These are phyloP conservation scores for Sturnus vulgaris DNA, from an alignment of 2,113 vertebrate genomes.

Conservation along the genomic window DNA sequence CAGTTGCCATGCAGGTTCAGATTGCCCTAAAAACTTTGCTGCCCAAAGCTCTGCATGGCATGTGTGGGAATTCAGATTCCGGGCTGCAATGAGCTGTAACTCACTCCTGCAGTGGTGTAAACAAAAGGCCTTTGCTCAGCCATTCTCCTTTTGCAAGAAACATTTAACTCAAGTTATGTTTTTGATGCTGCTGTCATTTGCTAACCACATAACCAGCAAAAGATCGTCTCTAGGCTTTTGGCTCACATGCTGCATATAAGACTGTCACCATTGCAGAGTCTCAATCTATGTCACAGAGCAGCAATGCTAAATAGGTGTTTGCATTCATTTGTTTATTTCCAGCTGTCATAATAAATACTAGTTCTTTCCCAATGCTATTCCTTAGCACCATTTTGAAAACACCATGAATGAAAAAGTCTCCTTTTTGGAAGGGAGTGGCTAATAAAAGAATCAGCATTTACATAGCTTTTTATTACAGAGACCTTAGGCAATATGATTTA, in stretches of 20 bases:
- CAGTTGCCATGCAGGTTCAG: neutral
- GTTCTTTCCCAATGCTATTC: neutral
- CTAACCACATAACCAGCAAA: neutral
- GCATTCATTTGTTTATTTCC: slow-evolving; percentile 33
- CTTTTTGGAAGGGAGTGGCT: slow-evolving; percentile 31
- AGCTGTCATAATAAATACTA: neutral
- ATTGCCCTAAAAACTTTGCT: neutral
- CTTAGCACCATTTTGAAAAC: neutral
- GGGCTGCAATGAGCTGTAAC: neutral
- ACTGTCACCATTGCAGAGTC: neutral
- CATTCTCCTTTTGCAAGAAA: neutral
- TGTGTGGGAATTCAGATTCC: neutral
- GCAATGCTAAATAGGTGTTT: slow-evolving; percentile 34
- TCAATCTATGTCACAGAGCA: neutral
- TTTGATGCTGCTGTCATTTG: neutral
- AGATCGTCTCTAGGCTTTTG: neutral
- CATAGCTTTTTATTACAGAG: slow-evolving; percentile 49
- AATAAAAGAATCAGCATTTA: slow-evolving; percentile 34
- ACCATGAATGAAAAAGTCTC: slow-evolving; percentile 34
- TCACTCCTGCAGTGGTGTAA: neutral
- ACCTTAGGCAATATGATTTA: slow-evolving; percentile 45
- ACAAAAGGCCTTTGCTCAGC: neutral
- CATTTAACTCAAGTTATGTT: neutral
- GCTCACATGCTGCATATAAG: neutral
- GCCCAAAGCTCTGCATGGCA: neutral